These are phyloP conservation scores for Capromys pilorides DNA, from an alignment of 2,797 vertebrate species.

Conservation along the genomic window DNA sequence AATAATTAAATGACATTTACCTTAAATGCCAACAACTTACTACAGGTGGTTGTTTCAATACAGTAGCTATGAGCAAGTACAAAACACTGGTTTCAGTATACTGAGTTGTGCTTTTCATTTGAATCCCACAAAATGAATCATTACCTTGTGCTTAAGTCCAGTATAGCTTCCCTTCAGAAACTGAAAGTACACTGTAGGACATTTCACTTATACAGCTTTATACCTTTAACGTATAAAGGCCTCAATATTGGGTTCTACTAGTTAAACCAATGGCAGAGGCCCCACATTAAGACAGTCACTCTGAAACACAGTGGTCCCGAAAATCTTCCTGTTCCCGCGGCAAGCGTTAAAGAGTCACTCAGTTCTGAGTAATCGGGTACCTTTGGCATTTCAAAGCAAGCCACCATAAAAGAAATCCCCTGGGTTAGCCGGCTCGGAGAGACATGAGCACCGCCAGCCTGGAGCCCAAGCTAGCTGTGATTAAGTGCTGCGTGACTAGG, in stretches of 20 bases:
- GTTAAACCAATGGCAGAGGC: background rate
- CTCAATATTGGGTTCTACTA: background rate
- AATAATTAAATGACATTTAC: background rate
- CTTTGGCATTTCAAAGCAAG: slow-evolving; percentile 77
- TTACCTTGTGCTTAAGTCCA: background rate
- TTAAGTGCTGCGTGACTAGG: slow-evolving; percentile 68
- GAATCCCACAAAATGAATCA: slow-evolving; percentile 14
- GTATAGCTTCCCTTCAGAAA: background rate
- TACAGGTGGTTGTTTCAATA: slow-evolving; percentile 43
- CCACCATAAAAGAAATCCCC: slow-evolving; percentile 63
- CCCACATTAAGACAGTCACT: slow-evolving; percentile 64
- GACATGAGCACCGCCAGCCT: slow-evolving; percentile 30
- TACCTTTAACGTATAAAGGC: background rate
- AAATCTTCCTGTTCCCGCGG: slow-evolving; percentile 77
- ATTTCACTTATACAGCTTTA: slow-evolving; percentile 26
- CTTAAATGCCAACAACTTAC: slow-evolving; percentile 28
- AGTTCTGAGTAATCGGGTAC: slow-evolving; percentile 72
- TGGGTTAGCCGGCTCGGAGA: slow-evolving; percentile 40
- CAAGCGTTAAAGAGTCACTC: slow-evolving; percentile 76
- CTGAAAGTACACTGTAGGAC: background rate
- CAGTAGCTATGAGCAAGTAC: background rate
- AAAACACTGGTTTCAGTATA: background rate
- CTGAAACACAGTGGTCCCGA: slow-evolving; percentile 77
- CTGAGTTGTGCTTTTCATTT: background rate
- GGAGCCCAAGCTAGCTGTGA: slow-evolving; percentile 56